Percentiles rank a stretch among this genome's conserved stretches.
Conservation (phyloP, 2,113 vertebrate species). For the Rhinoderma darwinii region DNA sequence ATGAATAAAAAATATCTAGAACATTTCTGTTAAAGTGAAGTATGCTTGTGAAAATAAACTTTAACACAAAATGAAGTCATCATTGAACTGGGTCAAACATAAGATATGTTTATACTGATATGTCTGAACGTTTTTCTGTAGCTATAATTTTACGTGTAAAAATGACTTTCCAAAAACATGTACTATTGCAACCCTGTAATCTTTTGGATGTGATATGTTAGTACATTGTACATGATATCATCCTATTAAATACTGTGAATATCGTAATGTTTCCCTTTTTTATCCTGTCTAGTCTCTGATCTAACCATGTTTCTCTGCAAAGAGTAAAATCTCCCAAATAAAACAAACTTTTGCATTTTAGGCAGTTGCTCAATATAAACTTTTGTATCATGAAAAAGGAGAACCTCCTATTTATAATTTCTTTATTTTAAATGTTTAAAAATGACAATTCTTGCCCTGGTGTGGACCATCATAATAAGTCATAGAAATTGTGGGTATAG, state of each 20-base stretch:
- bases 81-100: background rate
- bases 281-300: background rate
- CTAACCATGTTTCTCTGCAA: conserved; percentile 13
- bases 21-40: background rate
- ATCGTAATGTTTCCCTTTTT: conserved; percentile 16
- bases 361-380: too few species aligned
- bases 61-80: conserved; percentile 32
- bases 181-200: background rate
- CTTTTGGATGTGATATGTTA: conserved; percentile 3
- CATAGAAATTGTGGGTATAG: too few species aligned
- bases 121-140: conserved; percentile 10
- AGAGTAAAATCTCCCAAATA: background rate
- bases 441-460: too few species aligned
- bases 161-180: conserved; percentile 32
- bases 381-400: too few species aligned
- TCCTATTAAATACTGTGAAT: conserved; percentile 13
- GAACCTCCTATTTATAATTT: too few species aligned
- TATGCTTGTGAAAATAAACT: conserved; percentile 22
- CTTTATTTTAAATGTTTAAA: too few species aligned
- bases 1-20: background rate
- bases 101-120: conserved; percentile 9
- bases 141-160: background rate
- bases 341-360: background rate
- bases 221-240: background rate
- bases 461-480: too few species aligned